These are phyloP conservation scores for Falcunculus frontatus DNA, from an alignment of 2,113 vertebrate species.

Conservation along the genomic window DNA sequence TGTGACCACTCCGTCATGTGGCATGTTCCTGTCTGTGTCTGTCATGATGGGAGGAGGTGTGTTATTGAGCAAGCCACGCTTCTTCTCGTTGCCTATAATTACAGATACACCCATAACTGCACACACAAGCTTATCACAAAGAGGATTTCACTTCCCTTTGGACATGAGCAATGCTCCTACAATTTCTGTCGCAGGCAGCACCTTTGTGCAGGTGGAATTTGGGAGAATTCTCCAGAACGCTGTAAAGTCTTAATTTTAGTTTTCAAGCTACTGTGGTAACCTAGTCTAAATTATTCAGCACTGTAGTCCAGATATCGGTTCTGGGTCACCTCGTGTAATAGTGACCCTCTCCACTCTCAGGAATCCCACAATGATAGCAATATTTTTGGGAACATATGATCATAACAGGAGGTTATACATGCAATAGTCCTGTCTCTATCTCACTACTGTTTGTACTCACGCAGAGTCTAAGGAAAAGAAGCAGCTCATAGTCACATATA, in stretches of 20 bases:
- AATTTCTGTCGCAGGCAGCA: background rate
- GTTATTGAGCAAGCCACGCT: background rate
- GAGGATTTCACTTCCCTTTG: background rate
- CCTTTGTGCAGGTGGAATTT: background rate
- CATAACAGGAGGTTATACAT: background rate
- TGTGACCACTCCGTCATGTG: background rate
- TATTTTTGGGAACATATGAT: background rate
- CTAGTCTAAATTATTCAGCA: background rate
- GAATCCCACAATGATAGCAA: background rate
- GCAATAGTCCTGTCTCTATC: background rate
- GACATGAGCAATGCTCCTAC: background rate
- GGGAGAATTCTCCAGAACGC: background rate
- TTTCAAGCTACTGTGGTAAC: background rate
- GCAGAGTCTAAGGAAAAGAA: background rate
- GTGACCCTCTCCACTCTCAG: background rate
- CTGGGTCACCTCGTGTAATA: background rate
- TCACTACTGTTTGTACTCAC: background rate
- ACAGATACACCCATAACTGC: background rate
- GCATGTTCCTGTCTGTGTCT: background rate
- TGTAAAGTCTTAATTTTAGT: background rate
- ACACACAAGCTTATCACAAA: background rate
- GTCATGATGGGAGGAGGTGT: background rate
- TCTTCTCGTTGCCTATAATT: background rate
- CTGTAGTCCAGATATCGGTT: background rate
- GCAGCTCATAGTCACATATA: background rate